A percentile compares a stretch with the other conserved stretches of the same genome.
Conservation (phyloP, 2,888 invertebrate genomes). For the Muscina levida region DNA sequence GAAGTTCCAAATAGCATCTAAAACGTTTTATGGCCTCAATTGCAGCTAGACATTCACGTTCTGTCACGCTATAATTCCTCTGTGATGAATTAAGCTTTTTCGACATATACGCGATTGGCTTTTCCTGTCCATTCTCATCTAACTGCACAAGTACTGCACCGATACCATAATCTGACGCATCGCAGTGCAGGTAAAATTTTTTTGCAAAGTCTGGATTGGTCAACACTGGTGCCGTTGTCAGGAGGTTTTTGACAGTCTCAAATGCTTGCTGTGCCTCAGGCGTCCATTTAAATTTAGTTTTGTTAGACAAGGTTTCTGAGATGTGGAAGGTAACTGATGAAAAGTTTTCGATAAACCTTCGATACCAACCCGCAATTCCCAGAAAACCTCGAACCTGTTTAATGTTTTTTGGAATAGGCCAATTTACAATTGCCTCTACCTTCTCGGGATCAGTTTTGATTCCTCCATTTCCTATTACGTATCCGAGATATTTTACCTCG, state of each 20-base stretch:
- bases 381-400: constrained; percentile 58
- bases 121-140: constrained; percentile 33
- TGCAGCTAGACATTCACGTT: constrained; percentile 58
- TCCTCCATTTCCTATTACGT: constrained; percentile 50
- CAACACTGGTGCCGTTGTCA: constrained; percentile 51
- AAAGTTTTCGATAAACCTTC: constrained; percentile 64
- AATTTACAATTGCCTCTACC: neutral
- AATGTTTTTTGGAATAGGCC: constrained; percentile 52
- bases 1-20: constrained; percentile 54
- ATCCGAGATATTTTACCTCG: constrained; percentile 55
- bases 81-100: constrained; percentile 49
- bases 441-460: constrained; percentile 45
- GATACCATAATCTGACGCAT: constrained; percentile 50
- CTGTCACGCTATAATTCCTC: constrained; percentile 58
- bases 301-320: constrained; percentile 38
- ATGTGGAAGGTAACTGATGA: constrained; percentile 33
- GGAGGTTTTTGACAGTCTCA: constrained; percentile 41
- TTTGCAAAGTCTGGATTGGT: constrained; percentile 51
- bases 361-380: constrained; percentile 57
- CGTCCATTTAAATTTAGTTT: constrained; percentile 48
- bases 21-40: constrained; percentile 56
- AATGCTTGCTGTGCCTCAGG: constrained; percentile 44
- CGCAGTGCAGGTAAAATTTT: constrained; percentile 55
- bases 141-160: constrained; percentile 47
- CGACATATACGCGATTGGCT: constrained; percentile 54